A percentile compares a stretch with the other conserved stretches of the same genome.
Conservation (phyloP, 2,888 invertebrate species). For the Hydrotaea cyrtoneurina region DNA sequence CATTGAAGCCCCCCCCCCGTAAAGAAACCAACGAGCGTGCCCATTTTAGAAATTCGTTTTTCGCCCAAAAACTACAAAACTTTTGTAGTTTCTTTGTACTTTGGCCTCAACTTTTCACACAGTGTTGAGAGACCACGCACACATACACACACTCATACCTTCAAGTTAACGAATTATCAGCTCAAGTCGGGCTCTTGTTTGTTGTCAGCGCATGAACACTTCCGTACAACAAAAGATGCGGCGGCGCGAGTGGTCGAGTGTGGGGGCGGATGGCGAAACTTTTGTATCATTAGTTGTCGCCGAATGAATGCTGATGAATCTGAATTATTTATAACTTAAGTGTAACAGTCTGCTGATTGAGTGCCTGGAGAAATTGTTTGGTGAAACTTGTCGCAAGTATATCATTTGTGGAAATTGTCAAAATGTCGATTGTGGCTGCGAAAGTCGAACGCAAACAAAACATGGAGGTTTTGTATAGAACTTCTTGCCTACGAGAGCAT, state of each 20-base stretch:
- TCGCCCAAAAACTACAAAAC: background rate
- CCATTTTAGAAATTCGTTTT: background rate
- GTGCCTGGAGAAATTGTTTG: slow-evolving; percentile 29
- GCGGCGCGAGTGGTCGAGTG: background rate
- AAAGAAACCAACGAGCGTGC: background rate
- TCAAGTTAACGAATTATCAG: background rate
- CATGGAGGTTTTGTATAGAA: slow-evolving; percentile 11
- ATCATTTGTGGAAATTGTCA: slow-evolving; percentile 18
- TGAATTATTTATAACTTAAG: slow-evolving; percentile 37
- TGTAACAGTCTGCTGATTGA: slow-evolving; percentile 16
- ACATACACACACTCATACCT: background rate
- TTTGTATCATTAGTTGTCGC: slow-evolving; percentile 24
- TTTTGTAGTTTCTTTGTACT: background rate
- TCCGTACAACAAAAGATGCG: background rate
- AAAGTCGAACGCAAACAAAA: background rate
- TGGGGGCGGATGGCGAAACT: background rate
- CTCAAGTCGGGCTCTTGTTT: background rate
- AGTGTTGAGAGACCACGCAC: background rate
- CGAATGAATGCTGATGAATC: slow-evolving; percentile 28
- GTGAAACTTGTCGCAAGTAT: slow-evolving; percentile 31
- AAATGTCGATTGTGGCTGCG: slow-evolving; percentile 14
- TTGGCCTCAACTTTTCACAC: background rate
- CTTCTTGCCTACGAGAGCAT: background rate
- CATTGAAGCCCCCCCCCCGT: too few species aligned
- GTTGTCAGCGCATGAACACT: slow-evolving; percentile 23